Conservation (phyloP, 1,140 invertebrate species). For the Eriosoma lanigerum region DNA sequence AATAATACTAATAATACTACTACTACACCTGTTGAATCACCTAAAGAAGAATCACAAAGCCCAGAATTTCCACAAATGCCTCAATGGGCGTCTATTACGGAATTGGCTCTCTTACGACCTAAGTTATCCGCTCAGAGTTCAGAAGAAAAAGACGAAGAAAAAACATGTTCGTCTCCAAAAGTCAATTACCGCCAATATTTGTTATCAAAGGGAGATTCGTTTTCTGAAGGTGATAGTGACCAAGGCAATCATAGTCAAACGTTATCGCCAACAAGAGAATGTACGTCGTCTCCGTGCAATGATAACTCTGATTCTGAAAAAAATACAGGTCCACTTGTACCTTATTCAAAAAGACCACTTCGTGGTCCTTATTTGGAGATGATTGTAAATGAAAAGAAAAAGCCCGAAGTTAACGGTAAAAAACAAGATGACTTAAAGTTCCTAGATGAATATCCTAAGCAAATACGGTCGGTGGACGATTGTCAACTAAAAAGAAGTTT, state of each 20-base stretch:
- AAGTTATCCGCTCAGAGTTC: conserved; percentile 70
- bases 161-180: conserved; percentile 34
- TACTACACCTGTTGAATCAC: background rate
- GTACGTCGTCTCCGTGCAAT: conserved; percentile 57
- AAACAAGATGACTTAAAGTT: conserved; percentile 63
- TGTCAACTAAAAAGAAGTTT: conserved; percentile 58
- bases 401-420: conserved; percentile 62
- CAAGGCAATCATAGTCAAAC: conserved; percentile 56
- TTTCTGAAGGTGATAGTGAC: conserved; percentile 65
- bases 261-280: conserved; percentile 57
- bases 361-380: conserved; percentile 80
- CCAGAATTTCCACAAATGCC: conserved; percentile 34
- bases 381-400: conserved; percentile 81
- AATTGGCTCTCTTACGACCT: conserved; percentile 56
- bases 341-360: conserved; percentile 74
- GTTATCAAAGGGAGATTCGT: conserved; percentile 60
- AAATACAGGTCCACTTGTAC: conserved; percentile 56
- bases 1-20: no score
- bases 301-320: conserved; percentile 56
- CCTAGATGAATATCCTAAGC: conserved; percentile 55
- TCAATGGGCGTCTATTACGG: conserved; percentile 50
- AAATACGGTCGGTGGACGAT: conserved; percentile 60
- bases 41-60: conserved; percentile 27
- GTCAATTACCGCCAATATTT: conserved; percentile 47
- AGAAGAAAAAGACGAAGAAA: conserved; percentile 69